Base-by-base conservation (phyloP, 2,113 vertebrate species). In the Onychostoma macrolepis region DNA sequence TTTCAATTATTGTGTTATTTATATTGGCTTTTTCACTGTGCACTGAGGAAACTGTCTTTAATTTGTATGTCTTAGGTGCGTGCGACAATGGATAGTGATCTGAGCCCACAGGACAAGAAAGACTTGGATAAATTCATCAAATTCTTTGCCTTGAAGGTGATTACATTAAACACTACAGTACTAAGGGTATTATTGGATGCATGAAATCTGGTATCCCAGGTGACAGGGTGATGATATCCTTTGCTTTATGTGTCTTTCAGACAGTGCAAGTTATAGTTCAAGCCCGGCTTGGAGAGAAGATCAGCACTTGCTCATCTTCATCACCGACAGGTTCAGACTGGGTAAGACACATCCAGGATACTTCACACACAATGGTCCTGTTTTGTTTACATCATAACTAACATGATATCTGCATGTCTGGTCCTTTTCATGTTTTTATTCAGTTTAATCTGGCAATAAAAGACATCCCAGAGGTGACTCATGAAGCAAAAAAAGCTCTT, bases 91-190 rank as follows among this genome's bases (percentile, higher is more conserved):
- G 98, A 99, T 91, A 95, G 96, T 94, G 97, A 99, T 94, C 95
- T 99, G 94, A 99, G 94, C 94, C 96, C 96, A 90, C 98, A 99
- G 92, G 98, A 99, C 95, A 97, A 97, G 92, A 99, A 98, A 94
- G 98, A 99, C 94, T 93, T 99, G 96, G 98, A 99, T 95, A 99
- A 99, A 91, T 99, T 99, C 92, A 98, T 99, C 87, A 99, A 99
- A 92, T 99, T 99, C 94, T 99, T 99, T 94, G 98, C 98, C 85
- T 94, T 99, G 89, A 99, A 99, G 97, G 98, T 99, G 93, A 92
- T 77, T 77, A 0, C 81, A 56, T 72, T 41, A n/a, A 36, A 63
- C 4, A 69, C 17, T 7, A 77, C 38, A 6, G 6, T 6, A 7
- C 36, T 38, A 21, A 48, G 12, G 0, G 24, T 30, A 38, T 19